Percentiles rank a stretch among this genome's conserved stretches.
Conservation (phyloP, 2,113 vertebrate species). For the Pelecanus crispus region DNA sequence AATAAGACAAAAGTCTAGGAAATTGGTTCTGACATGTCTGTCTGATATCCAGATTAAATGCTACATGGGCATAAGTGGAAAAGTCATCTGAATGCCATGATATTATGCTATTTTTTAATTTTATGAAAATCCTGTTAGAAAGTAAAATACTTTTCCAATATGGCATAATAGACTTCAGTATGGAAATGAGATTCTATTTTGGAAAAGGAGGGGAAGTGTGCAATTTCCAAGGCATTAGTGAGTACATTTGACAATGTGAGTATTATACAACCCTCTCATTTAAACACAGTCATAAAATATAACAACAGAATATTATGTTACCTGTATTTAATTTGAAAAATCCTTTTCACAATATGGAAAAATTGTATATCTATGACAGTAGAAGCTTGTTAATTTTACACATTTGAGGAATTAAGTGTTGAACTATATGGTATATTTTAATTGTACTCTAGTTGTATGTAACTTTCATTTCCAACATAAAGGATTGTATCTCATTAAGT, state of each 20-base stretch:
- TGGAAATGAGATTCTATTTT: constrained; percentile 62
- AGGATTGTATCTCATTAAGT: constrained; percentile 72
- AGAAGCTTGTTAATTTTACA: constrained; percentile 73
- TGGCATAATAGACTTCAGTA: constrained; percentile 68
- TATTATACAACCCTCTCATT: constrained; percentile 67
- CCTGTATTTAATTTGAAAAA: constrained; percentile 69
- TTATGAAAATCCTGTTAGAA: constrained; percentile 44
- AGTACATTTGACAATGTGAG: constrained; percentile 65
- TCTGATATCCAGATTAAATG: constrained; percentile 44
- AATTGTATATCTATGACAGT: constrained; percentile 73
- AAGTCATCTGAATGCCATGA: constrained; percentile 49
- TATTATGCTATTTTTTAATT: constrained; percentile 50
- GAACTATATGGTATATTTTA: constrained; percentile 73
- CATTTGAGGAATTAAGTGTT: constrained; percentile 72
- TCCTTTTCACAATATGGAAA: constrained; percentile 64
- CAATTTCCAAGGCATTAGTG: constrained; percentile 62
- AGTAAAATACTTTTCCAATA: constrained; percentile 48
- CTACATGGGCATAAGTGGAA: constrained; percentile 28
- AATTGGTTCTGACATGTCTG: constrained; percentile 49
- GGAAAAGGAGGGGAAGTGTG: constrained; percentile 52
- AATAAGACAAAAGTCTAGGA: constrained; percentile 43
- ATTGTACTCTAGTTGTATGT: constrained; percentile 72
- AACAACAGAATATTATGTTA: constrained; percentile 65
- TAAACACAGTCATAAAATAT: constrained; percentile 63
- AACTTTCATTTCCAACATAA: constrained; percentile 70